Conservation (phyloP, 2,888 invertebrate species). For the Volucella zonaria region DNA sequence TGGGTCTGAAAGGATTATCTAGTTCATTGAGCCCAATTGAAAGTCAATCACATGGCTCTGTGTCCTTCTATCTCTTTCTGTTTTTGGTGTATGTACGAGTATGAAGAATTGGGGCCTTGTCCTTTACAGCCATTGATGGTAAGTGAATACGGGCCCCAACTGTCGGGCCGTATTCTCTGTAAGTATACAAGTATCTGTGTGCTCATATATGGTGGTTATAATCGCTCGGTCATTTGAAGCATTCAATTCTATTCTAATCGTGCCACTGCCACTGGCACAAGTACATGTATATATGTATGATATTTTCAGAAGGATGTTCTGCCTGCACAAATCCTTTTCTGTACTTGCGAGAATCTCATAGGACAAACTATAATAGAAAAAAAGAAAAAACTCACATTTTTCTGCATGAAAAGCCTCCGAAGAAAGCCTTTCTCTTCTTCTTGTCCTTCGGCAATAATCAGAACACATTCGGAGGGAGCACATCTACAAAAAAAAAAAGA, state of each 20-base stretch:
- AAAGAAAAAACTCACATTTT: slow-evolving; percentile 18
- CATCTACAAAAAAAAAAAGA: background rate
- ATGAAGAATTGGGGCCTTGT: slow-evolving; percentile 37
- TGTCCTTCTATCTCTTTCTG: no score
- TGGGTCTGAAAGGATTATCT: slow-evolving; percentile 72
- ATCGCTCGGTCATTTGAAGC: slow-evolving; percentile 64
- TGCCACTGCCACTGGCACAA: slow-evolving; percentile 17
- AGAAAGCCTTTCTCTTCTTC: slow-evolving; percentile 9
- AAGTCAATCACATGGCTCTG: slow-evolving; percentile 70
- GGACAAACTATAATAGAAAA: background rate
- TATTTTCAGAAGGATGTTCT: slow-evolving; percentile 31
- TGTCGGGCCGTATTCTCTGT: background rate
- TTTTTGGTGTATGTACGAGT: slow-evolving; percentile 7
- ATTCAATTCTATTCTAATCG: slow-evolving; percentile 62
- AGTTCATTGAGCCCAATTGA: slow-evolving; percentile 72
- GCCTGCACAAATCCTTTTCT: slow-evolving; percentile 32
- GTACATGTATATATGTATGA: slow-evolving; percentile 6
- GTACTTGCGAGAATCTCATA: background rate
- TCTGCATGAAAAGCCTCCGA: slow-evolving; percentile 19
- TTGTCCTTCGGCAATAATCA: slow-evolving; percentile 49
- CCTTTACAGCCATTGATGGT: slow-evolving; percentile 21
- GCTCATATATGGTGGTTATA: slow-evolving; percentile 44
- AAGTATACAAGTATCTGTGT: background rate
- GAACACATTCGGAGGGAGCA: slow-evolving; percentile 36
- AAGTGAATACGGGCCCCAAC: background rate